These are phyloP conservation scores for Anthonomus grandis DNA, from an alignment of 1,140 invertebrate genomes.

Conservation along the genomic window DNA sequence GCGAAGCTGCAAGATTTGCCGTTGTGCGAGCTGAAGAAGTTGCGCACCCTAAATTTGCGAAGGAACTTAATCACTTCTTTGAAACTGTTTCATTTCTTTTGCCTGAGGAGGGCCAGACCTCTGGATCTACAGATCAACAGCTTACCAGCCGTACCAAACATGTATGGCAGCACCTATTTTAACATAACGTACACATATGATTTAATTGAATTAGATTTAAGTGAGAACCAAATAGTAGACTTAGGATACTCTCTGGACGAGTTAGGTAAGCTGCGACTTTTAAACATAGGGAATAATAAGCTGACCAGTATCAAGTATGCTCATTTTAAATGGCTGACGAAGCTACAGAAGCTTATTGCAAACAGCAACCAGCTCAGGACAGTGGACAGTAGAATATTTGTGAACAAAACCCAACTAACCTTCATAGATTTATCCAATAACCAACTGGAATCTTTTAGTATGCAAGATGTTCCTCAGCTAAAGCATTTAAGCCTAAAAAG, in stretches of 20 bases:
- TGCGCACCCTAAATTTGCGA: slow-evolving; percentile 30
- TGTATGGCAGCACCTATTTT: background rate
- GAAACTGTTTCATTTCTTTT: slow-evolving; percentile 13
- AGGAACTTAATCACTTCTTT: slow-evolving; percentile 25
- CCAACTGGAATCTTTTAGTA: slow-evolving; percentile 10
- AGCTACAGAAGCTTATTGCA: slow-evolving; percentile 17
- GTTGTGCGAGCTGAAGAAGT: slow-evolving; percentile 29
- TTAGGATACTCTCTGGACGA: slow-evolving; percentile 25
- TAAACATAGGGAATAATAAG: slow-evolving; percentile 30
- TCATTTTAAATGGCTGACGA: slow-evolving; percentile 14
- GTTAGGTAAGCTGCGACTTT: slow-evolving; percentile 23
- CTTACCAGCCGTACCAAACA: background rate
- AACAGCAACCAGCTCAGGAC: slow-evolving; percentile 18
- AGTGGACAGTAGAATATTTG: slow-evolving; percentile 23
- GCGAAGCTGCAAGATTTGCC: slow-evolving; percentile 27
- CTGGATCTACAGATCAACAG: slow-evolving; percentile 13
- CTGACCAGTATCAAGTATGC: slow-evolving; percentile 18
- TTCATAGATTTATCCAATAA: slow-evolving; percentile 34
- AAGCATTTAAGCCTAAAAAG: slow-evolving; percentile 30
- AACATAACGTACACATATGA: slow-evolving; percentile 10
- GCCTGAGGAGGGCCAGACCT: background rate
- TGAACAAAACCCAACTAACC: slow-evolving; percentile 17
- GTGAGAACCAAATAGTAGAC: slow-evolving; percentile 32
- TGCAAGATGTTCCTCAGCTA: slow-evolving; percentile 20
- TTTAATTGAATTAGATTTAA: slow-evolving; percentile 32